phyloP scores from a whole-genome alignment of 2,113 vertebrate genomes.

The Sclerurus mexicanus region DNA sequence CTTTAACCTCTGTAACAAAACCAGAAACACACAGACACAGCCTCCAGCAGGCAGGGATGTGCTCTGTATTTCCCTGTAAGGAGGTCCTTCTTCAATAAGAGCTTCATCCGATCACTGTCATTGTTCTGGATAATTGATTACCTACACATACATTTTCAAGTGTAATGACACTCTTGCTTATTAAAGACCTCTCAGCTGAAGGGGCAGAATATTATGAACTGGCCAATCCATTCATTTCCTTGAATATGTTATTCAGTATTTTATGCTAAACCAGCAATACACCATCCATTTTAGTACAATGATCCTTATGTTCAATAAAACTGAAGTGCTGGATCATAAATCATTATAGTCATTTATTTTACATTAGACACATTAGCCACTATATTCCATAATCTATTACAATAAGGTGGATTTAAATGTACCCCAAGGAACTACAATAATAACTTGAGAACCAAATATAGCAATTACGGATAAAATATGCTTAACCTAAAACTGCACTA shows the following conservation, averaged over 20 bases:
- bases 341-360: slow-evolving; percentile 86
- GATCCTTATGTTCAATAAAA: slow-evolving; percentile 90
- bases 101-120: slow-evolving; percentile 74
- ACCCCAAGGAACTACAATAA: slow-evolving; percentile 86
- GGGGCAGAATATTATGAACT: slow-evolving; percentile 87
- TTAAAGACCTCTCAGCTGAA: slow-evolving; percentile 86
- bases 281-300: slow-evolving; percentile 88
- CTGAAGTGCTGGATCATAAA: slow-evolving; percentile 85
- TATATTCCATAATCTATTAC: slow-evolving; percentile 88
- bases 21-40: neutral
- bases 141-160: slow-evolving; percentile 83
- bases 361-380: slow-evolving; percentile 87
- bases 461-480: slow-evolving; percentile 86
- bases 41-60: slow-evolving; percentile 11
- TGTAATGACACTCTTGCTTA: slow-evolving; percentile 85
- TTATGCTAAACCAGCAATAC: slow-evolving; percentile 87
- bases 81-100: slow-evolving; percentile 66
- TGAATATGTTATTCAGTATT: slow-evolving; percentile 86
- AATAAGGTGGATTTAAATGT: slow-evolving; percentile 88
- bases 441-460: slow-evolving; percentile 85
- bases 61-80: slow-evolving; percentile 30
- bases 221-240: slow-evolving; percentile 84
- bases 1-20: neutral
- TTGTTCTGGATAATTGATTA: slow-evolving; percentile 79
- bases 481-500: slow-evolving; percentile 82